These are phyloP conservation scores for Synanthedon tipuliformis DNA, from an alignment of 2,888 invertebrate genomes.

Conservation along the genomic window DNA sequence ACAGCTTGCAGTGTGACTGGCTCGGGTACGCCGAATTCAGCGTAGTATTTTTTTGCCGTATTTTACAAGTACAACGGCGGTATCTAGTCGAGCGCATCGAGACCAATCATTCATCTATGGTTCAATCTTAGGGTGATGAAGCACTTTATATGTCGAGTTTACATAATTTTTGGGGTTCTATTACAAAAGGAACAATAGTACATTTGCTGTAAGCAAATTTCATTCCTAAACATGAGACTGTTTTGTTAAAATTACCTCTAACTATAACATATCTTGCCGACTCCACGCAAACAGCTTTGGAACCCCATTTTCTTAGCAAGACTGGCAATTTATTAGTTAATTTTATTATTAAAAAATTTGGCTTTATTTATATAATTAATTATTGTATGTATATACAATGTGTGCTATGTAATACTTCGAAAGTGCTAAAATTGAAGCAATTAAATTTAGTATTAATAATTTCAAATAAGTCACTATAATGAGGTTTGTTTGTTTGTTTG, in stretches of 20 bases:
- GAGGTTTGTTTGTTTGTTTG: neutral
- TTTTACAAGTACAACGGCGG: too few relatives aligned
- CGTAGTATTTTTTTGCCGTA: too few relatives aligned
- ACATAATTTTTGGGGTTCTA: too few relatives aligned
- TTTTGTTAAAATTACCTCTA: neutral
- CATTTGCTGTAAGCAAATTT: too few relatives aligned
- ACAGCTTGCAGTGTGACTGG: too few relatives aligned
- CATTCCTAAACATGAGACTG: neutral
- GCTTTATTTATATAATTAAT: constrained; percentile 17
- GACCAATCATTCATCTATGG: too few relatives aligned
- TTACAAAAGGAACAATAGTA: too few relatives aligned
- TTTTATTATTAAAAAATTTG: constrained; percentile 13
- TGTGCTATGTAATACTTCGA: neutral
- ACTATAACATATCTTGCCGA: constrained; percentile 1
- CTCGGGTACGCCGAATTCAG: too few relatives aligned
- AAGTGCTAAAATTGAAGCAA: constrained; percentile 44
- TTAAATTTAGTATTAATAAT: constrained; percentile 28
- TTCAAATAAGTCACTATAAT: neutral
- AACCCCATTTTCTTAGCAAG: constrained; percentile 6
- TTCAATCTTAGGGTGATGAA: too few relatives aligned
- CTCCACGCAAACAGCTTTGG: neutral
- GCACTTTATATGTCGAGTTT: too few relatives aligned
- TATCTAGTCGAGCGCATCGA: too few relatives aligned
- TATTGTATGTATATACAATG: neutral
- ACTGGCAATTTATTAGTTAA: constrained; percentile 10